Evolutionary conservation across 2,113 vertebrate genomes (phyloP), one percentile per base, ranked within the genome.

Genomic region (Bucco capensis): DNA sequence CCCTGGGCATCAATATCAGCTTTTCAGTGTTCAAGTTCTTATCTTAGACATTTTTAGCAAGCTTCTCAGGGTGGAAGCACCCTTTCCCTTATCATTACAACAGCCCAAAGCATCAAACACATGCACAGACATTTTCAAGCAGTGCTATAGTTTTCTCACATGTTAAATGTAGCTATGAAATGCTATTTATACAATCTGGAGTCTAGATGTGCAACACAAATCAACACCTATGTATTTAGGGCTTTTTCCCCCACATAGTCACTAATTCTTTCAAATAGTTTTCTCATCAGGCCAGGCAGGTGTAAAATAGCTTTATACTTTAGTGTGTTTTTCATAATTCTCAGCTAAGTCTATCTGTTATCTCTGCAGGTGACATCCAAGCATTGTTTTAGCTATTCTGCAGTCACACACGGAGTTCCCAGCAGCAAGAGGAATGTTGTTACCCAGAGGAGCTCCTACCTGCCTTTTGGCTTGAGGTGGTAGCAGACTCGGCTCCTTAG

Each of bases 401-500:
- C 3, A 54, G 49, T 25, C 57, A 83, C 19, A 56, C 49, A 80
- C 4, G 1, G 9, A 67, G 62, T 3, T 80, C 21, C n/a, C 19
- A 57, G 46, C 37, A 73, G 31, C 19, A 64, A 25, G 14, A 91
- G 40, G 37, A 78, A 67, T 7, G 31, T 37, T 21, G 23, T 31
- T 23, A 53, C 22, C 65, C n/a, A 33, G 3, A 74, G 40, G 57
- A 91, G 94, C 89, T 91, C 98, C 96, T 99, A 99, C 98, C 99
- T 99, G 98, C 93, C 94, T 97, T 97, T 98, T 97, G 77, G 97
- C 96, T 72, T 98, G 96, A 96, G 98, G 96, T 92, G 97, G 97
- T 14, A 97, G 97, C 71, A 97, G 97, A 53, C 95, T 92, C 40
- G 95, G 92, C 93, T 98, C 98, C 95, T 96, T 84, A 71, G 92